These are phyloP conservation scores for Gyrodactylus bullatarudis DNA, from an alignment of 1,140 invertebrate species.

Conservation along the genomic window DNA sequence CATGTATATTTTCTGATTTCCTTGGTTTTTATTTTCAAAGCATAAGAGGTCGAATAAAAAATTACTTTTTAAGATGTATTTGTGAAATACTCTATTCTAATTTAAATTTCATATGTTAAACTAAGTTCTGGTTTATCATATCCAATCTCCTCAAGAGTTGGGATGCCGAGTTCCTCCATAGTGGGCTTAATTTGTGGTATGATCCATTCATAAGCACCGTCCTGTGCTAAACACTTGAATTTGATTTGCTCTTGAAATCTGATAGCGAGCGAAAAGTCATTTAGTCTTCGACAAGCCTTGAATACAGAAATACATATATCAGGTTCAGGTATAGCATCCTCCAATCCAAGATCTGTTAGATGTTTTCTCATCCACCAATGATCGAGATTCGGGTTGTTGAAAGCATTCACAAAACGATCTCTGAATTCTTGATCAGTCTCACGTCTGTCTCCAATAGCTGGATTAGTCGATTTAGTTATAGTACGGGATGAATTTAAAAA, in stretches of 20 bases:
- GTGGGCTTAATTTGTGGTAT: conserved; percentile 66
- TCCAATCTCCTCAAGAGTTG: conserved; percentile 66
- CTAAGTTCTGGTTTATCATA: conserved; percentile 73
- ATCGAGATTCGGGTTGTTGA: conserved; percentile 59
- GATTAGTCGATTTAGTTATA: background rate
- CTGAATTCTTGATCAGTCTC: conserved; percentile 34
- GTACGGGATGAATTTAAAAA: too few species aligned
- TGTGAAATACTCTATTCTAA: background rate
- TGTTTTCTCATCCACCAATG: conserved; percentile 62
- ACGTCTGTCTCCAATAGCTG: background rate
- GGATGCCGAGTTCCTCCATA: conserved; percentile 58
- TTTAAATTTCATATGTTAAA: background rate
- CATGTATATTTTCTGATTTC: too few species aligned
- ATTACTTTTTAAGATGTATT: too few species aligned
- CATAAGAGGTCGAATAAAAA: too few species aligned
- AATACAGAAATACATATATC: conserved; percentile 59
- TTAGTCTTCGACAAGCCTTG: conserved; percentile 54
- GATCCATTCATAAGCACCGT: conserved; percentile 19
- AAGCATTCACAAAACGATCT: conserved; percentile 41
- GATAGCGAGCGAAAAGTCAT: conserved; percentile 61
- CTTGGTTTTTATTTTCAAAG: too few species aligned
- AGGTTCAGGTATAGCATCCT: conserved; percentile 77
- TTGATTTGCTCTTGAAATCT: conserved; percentile 64
- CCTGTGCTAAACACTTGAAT: conserved; percentile 11
- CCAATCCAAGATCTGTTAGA: conserved; percentile 14